Conservation (phyloP, 1,140 invertebrate genomes). For the Olivierus martensii region DNA sequence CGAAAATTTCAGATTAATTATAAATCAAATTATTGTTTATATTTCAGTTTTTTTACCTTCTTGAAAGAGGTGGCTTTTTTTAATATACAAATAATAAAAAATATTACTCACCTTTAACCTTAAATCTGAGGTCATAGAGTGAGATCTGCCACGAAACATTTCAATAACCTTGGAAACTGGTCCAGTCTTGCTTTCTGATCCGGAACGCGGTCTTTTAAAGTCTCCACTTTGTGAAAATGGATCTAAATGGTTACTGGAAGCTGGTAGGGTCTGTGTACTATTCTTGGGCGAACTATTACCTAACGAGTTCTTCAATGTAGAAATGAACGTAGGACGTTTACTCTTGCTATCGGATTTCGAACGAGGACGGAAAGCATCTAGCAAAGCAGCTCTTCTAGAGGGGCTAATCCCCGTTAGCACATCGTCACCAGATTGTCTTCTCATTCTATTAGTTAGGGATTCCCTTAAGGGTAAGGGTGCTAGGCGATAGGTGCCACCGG, state of each 20-base stretch:
- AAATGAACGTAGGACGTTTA: conserved; percentile 51
- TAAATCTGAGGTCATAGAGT: conserved; percentile 38
- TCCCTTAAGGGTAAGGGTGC: conserved; percentile 7
- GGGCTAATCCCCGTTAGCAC: conserved; percentile 30
- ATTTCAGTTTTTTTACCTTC: no score
- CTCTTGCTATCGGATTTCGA: conserved; percentile 61
- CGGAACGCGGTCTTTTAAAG: conserved; percentile 33
- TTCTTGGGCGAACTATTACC: background rate
- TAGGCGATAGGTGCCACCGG: conserved; percentile 22
- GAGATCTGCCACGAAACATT: conserved; percentile 65
- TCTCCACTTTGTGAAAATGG: conserved; percentile 1
- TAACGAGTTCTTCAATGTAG: conserved; percentile 62
- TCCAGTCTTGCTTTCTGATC: conserved; percentile 34
- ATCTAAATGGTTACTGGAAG: conserved; percentile 1
- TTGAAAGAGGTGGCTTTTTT: no score
- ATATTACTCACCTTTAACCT: conserved; percentile 53
- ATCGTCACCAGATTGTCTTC: conserved; percentile 37
- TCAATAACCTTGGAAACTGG: conserved; percentile 61
- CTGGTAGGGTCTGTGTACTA: conserved; percentile 1
- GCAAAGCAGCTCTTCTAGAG: conserved; percentile 49
- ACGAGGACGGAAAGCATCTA: conserved; percentile 68
- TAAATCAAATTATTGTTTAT: no score
- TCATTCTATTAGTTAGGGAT: conserved; percentile 27
- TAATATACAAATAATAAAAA: no score
- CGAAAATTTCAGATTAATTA: no score